Conservation (phyloP, 2,113 vertebrate species). For the Brachyistius frenatus region DNA sequence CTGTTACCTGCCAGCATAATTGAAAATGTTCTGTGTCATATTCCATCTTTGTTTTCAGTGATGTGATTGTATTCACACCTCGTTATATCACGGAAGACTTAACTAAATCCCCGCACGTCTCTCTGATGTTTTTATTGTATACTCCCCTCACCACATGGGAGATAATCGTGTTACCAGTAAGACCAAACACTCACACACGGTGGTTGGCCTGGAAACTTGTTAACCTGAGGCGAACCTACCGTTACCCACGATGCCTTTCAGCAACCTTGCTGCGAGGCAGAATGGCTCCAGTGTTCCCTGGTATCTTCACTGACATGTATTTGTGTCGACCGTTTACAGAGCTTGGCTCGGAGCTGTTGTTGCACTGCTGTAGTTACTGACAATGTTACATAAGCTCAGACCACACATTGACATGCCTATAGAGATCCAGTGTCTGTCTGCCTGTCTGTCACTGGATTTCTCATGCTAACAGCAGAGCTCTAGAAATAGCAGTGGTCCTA, state of each 20-base stretch:
- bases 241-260: slow-evolving; percentile 45
- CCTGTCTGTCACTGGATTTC: neutral
- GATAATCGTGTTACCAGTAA: slow-evolving; percentile 47
- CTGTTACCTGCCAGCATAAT: slow-evolving; percentile 53
- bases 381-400: slow-evolving; percentile 11
- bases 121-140: slow-evolving; percentile 42
- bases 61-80: slow-evolving; percentile 52
- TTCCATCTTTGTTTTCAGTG: slow-evolving; percentile 50
- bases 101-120: neutral
- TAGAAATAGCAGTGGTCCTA: neutral
- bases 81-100: slow-evolving; percentile 20
- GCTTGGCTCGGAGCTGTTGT: slow-evolving; percentile 36
- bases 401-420: slow-evolving; percentile 2
- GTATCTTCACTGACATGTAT: slow-evolving; percentile 43
- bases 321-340: slow-evolving; percentile 22
- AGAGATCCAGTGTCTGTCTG: neutral
- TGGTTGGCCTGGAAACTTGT: slow-evolving; percentile 36
- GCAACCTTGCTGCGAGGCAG: slow-evolving; percentile 56
- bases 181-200: slow-evolving; percentile 6
- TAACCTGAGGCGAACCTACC: slow-evolving; percentile 34
- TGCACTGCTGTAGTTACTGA: slow-evolving; percentile 11
- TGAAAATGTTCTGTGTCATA: slow-evolving; percentile 63
- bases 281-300: slow-evolving; percentile 23
- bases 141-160: slow-evolving; percentile 3
- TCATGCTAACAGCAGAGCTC: neutral